Base-by-base conservation (phyloP, 1,140 invertebrate species). In the Lordiphosa mommai region DNA sequence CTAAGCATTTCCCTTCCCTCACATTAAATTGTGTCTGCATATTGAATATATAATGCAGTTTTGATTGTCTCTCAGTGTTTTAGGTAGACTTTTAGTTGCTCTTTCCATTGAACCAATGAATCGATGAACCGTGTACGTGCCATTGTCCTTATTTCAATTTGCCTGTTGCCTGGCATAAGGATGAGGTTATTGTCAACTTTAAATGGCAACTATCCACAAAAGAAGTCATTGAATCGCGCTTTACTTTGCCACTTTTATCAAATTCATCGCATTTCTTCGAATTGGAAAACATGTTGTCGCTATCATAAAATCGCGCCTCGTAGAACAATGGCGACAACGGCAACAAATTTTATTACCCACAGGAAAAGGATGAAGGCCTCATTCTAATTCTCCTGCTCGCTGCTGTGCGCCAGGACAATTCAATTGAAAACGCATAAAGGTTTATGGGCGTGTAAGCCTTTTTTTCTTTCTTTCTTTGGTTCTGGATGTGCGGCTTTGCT, bases 391-490 rank as follows among this genome's bases (percentile, higher is more conserved):
- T 37, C 7, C 16, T n/a, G 8, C 16, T 33, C 4, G 20, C 41
- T 41, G 13, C 9, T 47, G 14, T 12, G 16, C 10, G 27, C 23
- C 29, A 9, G 14, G 9, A 57, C 67, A 70, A 70, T 70, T 70
- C 65, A 70, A 70, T 70, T 70, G 67, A 70, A 70, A 70, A 63
- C 14, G 50, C 67, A 70, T 70, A 70, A 70, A 70, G 65, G 66
- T 70, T 70, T 70, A 70, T 70, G 65, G 16, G 67, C 66, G 57
- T 68, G 65, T 68, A 68, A 68, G 65, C 65, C 65, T 68, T 50
- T 68, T 67, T 47, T 34, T 36, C 46, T 9, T 23, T 40, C 40
- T 38, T 30, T 2, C n/a, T 38, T 32, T 30, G 10, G 16, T 14
- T 41, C 17, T n/a, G 52, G 17, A 10, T 16, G 17, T 32, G 40